These are phyloP conservation scores for Callipepla californica DNA, from an alignment of 2,113 vertebrate species.

Conservation along the genomic window DNA sequence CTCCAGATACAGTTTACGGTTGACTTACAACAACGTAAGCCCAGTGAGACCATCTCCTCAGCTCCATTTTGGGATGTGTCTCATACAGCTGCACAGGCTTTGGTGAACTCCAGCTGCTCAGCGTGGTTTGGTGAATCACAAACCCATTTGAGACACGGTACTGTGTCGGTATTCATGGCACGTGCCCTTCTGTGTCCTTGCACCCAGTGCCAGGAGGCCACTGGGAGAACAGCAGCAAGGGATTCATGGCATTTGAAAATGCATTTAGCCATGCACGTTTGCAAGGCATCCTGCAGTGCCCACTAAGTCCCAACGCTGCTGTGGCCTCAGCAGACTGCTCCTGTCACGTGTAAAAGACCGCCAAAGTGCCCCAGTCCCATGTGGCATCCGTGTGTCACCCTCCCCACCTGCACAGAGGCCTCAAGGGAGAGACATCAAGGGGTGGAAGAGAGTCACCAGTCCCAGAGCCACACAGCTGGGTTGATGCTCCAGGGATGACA, in stretches of 20 bases:
- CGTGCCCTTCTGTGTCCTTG: neutral
- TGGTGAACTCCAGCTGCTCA: neutral
- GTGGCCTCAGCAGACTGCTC: neutral
- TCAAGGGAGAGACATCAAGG: neutral
- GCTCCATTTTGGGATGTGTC: neutral
- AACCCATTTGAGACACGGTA: neutral
- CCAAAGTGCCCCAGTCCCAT: neutral
- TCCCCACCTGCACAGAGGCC: neutral
- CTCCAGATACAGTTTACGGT: neutral
- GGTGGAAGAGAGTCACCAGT: neutral
- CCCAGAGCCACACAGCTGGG: neutral
- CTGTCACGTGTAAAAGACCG: too few relatives aligned
- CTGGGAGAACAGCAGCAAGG: neutral
- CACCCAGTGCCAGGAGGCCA: neutral
- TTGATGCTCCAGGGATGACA: neutral
- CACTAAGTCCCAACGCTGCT: neutral
- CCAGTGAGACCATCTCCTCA: neutral
- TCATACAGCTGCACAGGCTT: neutral
- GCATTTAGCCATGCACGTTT: rapidly evolving
- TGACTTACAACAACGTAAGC: neutral
- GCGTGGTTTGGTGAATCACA: neutral
- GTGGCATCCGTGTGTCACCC: neutral
- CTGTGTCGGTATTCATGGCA: neutral
- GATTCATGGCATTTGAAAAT: rapidly evolving
- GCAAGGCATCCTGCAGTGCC: too few relatives aligned